Evolutionary conservation across 1,140 invertebrate genomes (phyloP), one percentile per base, ranked within the genome.

Genomic region (Chrysoperla carnea): DNA sequence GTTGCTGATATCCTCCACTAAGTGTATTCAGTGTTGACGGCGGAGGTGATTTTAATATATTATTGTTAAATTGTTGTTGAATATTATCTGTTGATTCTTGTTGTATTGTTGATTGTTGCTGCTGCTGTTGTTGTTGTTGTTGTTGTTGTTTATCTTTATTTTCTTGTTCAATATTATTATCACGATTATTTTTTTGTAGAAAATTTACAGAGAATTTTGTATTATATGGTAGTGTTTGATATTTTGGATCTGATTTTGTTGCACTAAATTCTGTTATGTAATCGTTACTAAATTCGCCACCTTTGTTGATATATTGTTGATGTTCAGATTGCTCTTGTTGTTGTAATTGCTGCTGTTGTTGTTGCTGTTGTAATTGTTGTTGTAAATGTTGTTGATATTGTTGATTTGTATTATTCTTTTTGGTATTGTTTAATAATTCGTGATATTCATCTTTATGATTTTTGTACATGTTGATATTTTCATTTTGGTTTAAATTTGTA

Each of bases 161-260:
- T 23, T 23, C 17, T 23, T 23, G 17, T 23, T 23, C 17, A 28
- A 50, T 43, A 38, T 46, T 45, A 33, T 46, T 48, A 12, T 48
- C 46, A 48, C 11, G 49, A 48, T 9, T 44, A 41, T 35, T 46
- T 50, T 11, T 40, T 40, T 9, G 49, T 37, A 58, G 59, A 42
- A 72, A 65, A 50, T 71, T 72, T 4, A 72, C 73, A 7, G 76
- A 73, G 55, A 87, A 84, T 61, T 88, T 86, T 6, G 83, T 84
- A 50, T 87, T 88, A 57, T 87, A 87, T 37, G 88, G 88, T 56
- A 92, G 68, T 13, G 86, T 90, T 65, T 94, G 88, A 68, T 92
- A 92, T 62, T 92, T 92, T 0, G 87, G 84, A 60, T 93, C 86
- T 39, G 81, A 83, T 62, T 91, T 92, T 50, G 76, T 82, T n/a